Conservation (phyloP, 2,797 vertebrate species). For the Pseudochirops cupreus region DNA sequence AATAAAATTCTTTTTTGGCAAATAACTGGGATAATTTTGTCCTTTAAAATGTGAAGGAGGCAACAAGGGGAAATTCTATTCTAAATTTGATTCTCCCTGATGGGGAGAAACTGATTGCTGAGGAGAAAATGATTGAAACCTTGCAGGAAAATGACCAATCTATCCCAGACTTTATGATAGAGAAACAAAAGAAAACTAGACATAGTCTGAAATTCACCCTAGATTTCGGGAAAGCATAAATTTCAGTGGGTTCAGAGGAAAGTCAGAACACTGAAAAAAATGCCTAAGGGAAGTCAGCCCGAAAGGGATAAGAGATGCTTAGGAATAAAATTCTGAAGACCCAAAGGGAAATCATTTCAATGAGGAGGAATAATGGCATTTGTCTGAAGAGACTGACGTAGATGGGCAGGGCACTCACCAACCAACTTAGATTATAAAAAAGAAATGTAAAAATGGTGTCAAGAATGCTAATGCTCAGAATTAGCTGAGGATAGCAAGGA, state of each 20-base stretch:
- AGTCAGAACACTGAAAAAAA: background rate
- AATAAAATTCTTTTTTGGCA: background rate
- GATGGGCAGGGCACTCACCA: background rate
- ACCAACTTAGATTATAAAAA: background rate
- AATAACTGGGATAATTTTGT: background rate
- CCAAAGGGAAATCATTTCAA: background rate
- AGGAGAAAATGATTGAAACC: background rate
- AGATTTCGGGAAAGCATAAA: background rate
- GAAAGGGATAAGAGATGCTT: background rate
- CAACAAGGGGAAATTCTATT: background rate
- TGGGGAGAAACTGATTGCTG: background rate
- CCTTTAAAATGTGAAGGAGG: background rate
- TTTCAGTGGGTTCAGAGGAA: background rate
- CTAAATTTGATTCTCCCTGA: background rate
- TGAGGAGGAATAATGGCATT: background rate
- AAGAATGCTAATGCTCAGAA: background rate
- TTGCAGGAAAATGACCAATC: background rate
- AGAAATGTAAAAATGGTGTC: background rate
- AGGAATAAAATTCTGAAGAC: background rate
- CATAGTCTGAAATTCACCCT: background rate
- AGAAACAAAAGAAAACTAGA: background rate
- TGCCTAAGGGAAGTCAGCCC: background rate
- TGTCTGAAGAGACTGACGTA: background rate
- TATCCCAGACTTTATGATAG: background rate
- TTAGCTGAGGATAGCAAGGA: background rate